A percentile compares a stretch with the other conserved stretches of the same genome.
phyloP scores from a whole-genome alignment of 2,797 vertebrate genomes.

The Psittacula echo region DNA sequence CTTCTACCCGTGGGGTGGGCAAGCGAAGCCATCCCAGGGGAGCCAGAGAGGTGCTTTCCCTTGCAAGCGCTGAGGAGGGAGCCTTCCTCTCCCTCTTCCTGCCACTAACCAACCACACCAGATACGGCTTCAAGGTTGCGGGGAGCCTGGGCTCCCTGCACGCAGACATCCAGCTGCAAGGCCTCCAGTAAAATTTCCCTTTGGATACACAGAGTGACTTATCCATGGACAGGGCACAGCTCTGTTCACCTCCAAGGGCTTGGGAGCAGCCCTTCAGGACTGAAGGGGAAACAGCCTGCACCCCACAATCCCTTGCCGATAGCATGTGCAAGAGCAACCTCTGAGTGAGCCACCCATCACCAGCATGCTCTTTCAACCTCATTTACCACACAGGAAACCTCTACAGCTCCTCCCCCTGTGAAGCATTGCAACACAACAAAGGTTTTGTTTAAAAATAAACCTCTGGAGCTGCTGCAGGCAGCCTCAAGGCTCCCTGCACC shows the following conservation, averaged over 20 bases:
- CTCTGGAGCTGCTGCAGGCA: background rate
- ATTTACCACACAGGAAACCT: background rate
- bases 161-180: background rate
- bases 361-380: background rate
- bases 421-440: background rate
- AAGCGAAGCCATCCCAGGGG: background rate
- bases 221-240: background rate
- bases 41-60: background rate
- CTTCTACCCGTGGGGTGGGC: background rate
- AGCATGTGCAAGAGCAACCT: background rate
- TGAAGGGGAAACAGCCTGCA: background rate
- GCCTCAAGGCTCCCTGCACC: background rate
- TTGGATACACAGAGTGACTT: background rate
- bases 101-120: background rate
- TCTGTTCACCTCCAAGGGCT: background rate
- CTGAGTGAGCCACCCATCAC: background rate
- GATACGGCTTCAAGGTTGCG: background rate
- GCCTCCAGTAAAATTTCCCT: background rate
- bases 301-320: accelerated
- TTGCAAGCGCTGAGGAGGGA: background rate
- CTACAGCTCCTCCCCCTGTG: background rate
- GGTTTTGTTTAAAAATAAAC: background rate
- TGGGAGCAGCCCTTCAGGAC: background rate
- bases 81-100: background rate
- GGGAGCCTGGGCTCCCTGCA: background rate